Evolutionary conservation across 2,797 vertebrate genomes (phyloP).

Genomic region (Sebastes steindachneri): DNA sequence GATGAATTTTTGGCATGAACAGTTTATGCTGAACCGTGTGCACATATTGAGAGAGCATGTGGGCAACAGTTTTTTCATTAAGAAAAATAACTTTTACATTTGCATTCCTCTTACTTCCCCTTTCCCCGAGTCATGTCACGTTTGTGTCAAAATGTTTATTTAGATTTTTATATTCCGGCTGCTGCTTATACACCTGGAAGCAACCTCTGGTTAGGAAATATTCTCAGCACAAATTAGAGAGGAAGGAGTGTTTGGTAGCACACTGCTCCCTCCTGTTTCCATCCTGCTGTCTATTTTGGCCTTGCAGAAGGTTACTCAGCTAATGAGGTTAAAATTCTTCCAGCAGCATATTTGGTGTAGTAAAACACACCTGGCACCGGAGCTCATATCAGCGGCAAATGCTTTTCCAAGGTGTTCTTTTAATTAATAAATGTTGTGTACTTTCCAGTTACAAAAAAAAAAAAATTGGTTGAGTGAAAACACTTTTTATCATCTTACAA

Average conservation of each 20-base stretch:
- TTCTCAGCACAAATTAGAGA: constrained; percentile 28
- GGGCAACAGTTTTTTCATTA: constrained; percentile 22
- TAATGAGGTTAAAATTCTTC: constrained; percentile 38
- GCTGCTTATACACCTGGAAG: constrained; percentile 53
- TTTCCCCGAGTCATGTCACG: constrained; percentile 35
- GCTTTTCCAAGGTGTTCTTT: not conserved
- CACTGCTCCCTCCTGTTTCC: constrained; percentile 31
- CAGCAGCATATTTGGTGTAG: constrained; percentile 38
- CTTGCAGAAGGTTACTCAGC: constrained; percentile 18
- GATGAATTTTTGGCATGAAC: constrained; percentile 28
- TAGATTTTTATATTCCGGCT: constrained; percentile 59
- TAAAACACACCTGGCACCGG: constrained; percentile 40
- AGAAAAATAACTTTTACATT: constrained; percentile 59
- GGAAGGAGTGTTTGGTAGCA: constrained; percentile 25
- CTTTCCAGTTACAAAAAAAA: not conserved
- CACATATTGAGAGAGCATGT: constrained; percentile 34
- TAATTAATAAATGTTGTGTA: not conserved
- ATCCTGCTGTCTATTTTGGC: constrained; percentile 55
- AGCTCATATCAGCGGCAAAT: constrained; percentile 4
- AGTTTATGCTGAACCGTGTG: constrained; percentile 13
- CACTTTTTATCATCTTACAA: not conserved
- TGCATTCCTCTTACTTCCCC: constrained; percentile 60
- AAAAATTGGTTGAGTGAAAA: not conserved
- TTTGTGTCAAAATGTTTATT: constrained; percentile 63
- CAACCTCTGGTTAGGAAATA: constrained; percentile 44